These are phyloP conservation scores for Agraylea sexmaculata DNA, from an alignment of 1,140 invertebrate species.

Conservation along the genomic window DNA sequence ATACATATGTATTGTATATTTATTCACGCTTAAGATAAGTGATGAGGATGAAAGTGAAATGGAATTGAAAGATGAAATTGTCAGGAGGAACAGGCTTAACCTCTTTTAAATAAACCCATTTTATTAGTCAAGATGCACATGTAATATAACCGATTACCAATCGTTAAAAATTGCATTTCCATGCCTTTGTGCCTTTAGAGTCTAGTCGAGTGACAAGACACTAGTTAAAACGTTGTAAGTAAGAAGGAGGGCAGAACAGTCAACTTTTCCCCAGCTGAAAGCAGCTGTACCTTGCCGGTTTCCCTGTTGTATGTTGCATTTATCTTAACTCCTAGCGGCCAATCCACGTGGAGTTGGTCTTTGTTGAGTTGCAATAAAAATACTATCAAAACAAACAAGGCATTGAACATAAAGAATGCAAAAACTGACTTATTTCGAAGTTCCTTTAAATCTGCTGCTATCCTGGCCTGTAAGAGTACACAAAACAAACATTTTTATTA, in stretches of 20 bases:
- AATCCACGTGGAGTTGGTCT: conserved; percentile 88
- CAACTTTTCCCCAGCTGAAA: conserved; percentile 15
- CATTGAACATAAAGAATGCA: conserved; percentile 98
- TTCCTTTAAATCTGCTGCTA: conserved; percentile 79
- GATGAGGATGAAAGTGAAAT: too few species aligned
- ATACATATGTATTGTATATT: too few species aligned
- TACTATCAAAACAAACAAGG: conserved; percentile 96
- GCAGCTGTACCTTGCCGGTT: conserved; percentile 64
- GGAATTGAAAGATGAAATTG: too few species aligned
- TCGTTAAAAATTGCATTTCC: conserved; percentile 23
- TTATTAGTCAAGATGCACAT: conserved; percentile 22
- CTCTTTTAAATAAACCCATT: too few species aligned
- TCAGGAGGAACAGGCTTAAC: too few species aligned
- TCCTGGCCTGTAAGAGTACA: conserved; percentile 62
- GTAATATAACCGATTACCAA: conserved; percentile 18
- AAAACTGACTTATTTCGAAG: conserved; percentile 94
- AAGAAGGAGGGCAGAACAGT: conserved; percentile 19
- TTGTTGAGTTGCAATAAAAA: conserved; percentile 97
- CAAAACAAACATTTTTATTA: conserved; percentile 32
- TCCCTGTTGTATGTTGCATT: conserved; percentile 89
- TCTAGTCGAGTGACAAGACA: conserved; percentile 28
- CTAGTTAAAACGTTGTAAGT: conserved; percentile 25
- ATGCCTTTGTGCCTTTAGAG: conserved; percentile 38
- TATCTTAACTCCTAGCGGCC: conserved; percentile 87
- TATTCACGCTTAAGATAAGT: too few species aligned